Conservation (phyloP, 2,888 invertebrate species). For the Standfussiana lucernea region DNA sequence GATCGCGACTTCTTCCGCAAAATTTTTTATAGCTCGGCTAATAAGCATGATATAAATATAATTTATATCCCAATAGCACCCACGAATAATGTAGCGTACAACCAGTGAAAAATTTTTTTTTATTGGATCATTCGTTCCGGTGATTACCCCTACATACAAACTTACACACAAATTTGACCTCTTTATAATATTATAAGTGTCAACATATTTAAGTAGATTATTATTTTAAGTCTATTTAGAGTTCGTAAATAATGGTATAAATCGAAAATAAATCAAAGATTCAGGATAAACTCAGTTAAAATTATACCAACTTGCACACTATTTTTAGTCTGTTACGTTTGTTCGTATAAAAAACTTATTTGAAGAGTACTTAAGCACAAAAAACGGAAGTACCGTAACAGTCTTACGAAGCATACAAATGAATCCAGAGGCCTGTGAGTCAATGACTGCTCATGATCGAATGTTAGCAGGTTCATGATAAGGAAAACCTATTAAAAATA, state of each 20-base stretch:
- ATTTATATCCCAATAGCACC: too few relatives aligned
- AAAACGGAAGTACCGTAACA: slow-evolving; percentile 6
- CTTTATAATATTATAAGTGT: too few relatives aligned
- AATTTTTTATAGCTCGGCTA: too few relatives aligned
- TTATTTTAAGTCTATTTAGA: neutral
- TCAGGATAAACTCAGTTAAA: neutral
- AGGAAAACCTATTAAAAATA: neutral
- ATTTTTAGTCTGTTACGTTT: neutral
- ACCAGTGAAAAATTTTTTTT: too few relatives aligned
- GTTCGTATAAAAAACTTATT: neutral
- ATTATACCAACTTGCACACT: neutral
- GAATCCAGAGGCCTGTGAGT: neutral
- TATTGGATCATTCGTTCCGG: too few relatives aligned
- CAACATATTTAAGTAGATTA: too few relatives aligned
- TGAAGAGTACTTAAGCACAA: neutral
- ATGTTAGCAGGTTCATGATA: neutral
- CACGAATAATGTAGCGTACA: too few relatives aligned
- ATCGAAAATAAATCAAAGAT: neutral
- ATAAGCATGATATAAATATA: too few relatives aligned
- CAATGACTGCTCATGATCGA: neutral
- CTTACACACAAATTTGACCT: too few relatives aligned
- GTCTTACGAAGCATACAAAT: neutral
- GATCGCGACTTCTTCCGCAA: too few relatives aligned
- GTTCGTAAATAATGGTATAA: neutral
- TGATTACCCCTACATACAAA: too few relatives aligned